A percentile compares a stretch with the other conserved stretches of the same genome.
Conservation (phyloP, 2,888 invertebrate genomes). For the Heteromurus nitidus region DNA sequence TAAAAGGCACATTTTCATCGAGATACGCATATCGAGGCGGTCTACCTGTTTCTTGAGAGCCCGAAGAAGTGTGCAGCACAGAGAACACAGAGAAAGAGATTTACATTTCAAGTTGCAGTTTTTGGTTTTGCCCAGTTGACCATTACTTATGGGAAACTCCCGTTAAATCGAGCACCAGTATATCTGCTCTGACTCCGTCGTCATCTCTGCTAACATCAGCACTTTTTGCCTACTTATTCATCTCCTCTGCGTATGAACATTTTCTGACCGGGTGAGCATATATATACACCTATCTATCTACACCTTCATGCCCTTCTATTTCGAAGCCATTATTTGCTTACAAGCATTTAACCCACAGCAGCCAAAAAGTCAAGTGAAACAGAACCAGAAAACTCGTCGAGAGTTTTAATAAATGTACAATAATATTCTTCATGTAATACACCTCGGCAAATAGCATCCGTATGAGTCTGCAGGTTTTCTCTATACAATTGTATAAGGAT, state of each 20-base stretch:
- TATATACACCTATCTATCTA: too few species aligned
- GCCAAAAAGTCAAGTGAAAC: neutral
- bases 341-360: neutral
- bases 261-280: too few species aligned
- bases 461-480: neutral
- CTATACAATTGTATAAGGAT: neutral
- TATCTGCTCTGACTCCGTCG: constrained; percentile 17
- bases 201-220: constrained; percentile 8
- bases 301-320: neutral
- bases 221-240: constrained; percentile 29
- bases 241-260: neutral
- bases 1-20: too few species aligned
- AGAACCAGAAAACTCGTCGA: neutral
- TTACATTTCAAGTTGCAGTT: constrained; percentile 32
- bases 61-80: neutral
- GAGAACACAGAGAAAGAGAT: neutral
- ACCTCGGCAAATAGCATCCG: neutral
- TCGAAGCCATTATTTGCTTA: constrained; percentile 7
- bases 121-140: constrained; percentile 52
- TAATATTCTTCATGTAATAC: neutral
- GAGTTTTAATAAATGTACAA: neutral
- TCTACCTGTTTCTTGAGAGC: too few species aligned
- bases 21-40: too few species aligned
- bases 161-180: constrained; percentile 52
- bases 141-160: constrained; percentile 51